Conservation (phyloP, 1,140 invertebrate genomes). For the Lepidotrigona ventralis region DNA sequence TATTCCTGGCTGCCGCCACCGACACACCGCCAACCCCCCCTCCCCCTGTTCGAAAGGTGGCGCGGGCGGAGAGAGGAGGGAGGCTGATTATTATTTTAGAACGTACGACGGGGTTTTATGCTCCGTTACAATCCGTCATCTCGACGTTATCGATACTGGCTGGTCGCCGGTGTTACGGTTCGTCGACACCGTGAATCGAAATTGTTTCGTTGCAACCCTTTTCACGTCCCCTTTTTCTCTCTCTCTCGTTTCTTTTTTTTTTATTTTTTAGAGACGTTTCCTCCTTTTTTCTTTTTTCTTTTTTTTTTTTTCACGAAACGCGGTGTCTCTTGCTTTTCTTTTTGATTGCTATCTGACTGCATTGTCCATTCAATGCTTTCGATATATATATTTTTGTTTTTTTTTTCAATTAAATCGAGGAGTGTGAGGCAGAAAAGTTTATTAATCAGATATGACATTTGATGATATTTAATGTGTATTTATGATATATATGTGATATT, state of each 20-base stretch:
- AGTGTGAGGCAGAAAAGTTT: too few relatives aligned
- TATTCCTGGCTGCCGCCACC: conserved; percentile 62
- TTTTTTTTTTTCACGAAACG: not conserved
- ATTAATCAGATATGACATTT: too few relatives aligned
- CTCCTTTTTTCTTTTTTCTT: too few relatives aligned
- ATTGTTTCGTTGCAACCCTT: conserved; percentile 10
- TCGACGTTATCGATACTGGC: conserved; percentile 57
- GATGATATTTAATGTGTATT: too few relatives aligned
- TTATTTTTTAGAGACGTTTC: not conserved
- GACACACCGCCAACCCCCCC: conserved; percentile 20
- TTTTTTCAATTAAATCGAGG: too few relatives aligned
- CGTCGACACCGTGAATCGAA: conserved; percentile 42
- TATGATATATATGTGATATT: too few relatives aligned
- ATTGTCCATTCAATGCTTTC: too few relatives aligned
- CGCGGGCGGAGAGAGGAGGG: too few relatives aligned
- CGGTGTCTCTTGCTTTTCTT: not conserved
- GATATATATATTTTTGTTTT: too few relatives aligned
- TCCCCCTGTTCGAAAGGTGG: too few relatives aligned
- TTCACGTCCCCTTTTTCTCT: not conserved
- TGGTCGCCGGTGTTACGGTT: not conserved
- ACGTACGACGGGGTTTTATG: conserved; percentile 62
- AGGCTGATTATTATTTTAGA: conserved; percentile 76
- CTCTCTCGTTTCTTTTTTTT: not conserved
- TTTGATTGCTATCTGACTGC: too few relatives aligned
- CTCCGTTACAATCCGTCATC: conserved; percentile 58